Evolutionary conservation across 30 jellyfish, hydroid and myxozoan genomes (phyloP).

Genomic region (Nemopilema nomurai): DNA sequence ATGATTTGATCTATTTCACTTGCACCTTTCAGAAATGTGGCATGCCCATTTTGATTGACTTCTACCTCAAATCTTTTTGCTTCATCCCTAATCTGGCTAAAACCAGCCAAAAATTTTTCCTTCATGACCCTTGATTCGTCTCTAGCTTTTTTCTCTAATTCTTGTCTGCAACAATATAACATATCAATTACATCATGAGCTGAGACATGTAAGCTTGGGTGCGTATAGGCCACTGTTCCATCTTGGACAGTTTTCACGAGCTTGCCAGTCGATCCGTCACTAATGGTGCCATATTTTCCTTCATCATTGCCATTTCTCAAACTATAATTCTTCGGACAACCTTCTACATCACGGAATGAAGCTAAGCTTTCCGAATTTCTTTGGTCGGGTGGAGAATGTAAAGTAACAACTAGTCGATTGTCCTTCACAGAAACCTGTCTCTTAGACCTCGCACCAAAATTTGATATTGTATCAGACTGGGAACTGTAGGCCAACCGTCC

Average conservation of each 20-base stretch:
- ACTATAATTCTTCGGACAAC: neutral
- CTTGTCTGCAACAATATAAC: neutral
- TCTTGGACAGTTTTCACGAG: neutral
- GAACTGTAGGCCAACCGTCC: slow-evolving; percentile 48
- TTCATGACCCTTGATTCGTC: slow-evolving; percentile 20
- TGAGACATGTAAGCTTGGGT: slow-evolving; percentile 1
- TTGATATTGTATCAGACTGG: neutral
- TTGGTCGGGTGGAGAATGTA: slow-evolving; percentile 46
- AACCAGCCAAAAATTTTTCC: slow-evolving; percentile 13
- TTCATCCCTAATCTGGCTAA: slow-evolving; percentile 18
- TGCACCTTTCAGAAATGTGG: slow-evolving; percentile 11
- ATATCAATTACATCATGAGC: slow-evolving; percentile 15
- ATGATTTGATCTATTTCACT: slow-evolving; percentile 6
- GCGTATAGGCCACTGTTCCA: neutral
- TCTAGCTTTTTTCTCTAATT: slow-evolving; percentile 21
- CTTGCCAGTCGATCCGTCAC: neutral
- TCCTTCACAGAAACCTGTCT: neutral
- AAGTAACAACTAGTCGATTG: slow-evolving; percentile 14
- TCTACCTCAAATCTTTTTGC: neutral
- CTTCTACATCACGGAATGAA: neutral
- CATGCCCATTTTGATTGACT: neutral
- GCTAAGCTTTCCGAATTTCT: neutral
- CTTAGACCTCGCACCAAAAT: neutral
- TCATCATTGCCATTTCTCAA: neutral
- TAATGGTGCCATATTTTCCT: neutral